Conservation (phyloP, 2,797 vertebrate genomes). For the Pangasius sanitwongsei region DNA sequence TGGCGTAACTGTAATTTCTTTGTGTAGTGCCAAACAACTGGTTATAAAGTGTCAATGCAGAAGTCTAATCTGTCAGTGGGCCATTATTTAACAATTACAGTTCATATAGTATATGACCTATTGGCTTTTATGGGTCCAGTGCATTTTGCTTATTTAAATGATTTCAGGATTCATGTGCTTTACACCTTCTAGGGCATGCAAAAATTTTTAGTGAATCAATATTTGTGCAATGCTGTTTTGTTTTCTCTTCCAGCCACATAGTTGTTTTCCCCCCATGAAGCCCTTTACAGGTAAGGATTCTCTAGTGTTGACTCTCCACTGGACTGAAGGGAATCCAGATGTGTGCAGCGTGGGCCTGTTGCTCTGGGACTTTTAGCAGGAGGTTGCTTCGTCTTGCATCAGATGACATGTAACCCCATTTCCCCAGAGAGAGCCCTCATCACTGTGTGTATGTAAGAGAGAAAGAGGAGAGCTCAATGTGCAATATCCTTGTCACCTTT, state of each 20-base stretch:
- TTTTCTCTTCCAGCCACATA: background rate
- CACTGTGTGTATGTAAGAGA: conserved; percentile 37
- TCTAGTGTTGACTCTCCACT: conserved; percentile 48
- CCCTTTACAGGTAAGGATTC: conserved; percentile 23
- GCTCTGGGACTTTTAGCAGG: conserved; percentile 58
- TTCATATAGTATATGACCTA: background rate
- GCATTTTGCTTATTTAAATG: background rate
- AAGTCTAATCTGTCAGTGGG: background rate
- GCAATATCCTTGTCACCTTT: background rate
- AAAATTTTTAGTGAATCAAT: background rate
- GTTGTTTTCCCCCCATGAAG: background rate
- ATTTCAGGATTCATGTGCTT: background rate
- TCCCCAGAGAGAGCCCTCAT: conserved; percentile 54
- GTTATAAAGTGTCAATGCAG: background rate
- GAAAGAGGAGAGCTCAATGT: conserved; percentile 28
- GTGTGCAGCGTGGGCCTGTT: conserved; percentile 51
- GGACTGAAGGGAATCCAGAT: conserved; percentile 34
- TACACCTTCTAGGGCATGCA: background rate
- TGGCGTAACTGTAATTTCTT: conserved; percentile 25
- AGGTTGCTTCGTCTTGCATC: conserved; percentile 79
- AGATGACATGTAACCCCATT: conserved; percentile 63
- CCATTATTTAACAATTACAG: background rate
- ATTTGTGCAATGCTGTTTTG: conserved; percentile 1
- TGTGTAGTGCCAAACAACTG: conserved; percentile 17
- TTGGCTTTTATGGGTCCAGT: background rate